These are phyloP conservation scores for Ophion slaviceki DNA, from an alignment of 2,888 invertebrate genomes.

Conservation along the genomic window DNA sequence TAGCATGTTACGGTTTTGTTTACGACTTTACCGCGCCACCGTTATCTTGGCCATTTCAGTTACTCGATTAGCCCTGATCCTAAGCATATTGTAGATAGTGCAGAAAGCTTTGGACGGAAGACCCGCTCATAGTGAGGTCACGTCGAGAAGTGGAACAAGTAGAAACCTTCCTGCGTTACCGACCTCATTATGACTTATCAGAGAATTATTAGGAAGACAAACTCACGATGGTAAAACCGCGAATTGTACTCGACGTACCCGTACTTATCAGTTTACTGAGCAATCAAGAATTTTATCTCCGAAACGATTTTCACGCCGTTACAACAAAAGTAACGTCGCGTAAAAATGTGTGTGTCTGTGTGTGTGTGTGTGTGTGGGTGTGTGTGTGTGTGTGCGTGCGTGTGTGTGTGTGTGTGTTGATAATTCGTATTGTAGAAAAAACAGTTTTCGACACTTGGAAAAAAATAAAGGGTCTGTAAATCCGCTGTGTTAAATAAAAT, in stretches of 20 bases:
- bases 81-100: conserved; percentile 22
- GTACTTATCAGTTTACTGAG: conserved; percentile 33
- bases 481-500: too few species aligned
- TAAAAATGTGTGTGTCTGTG: neutral
- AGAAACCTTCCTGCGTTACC: conserved; percentile 28
- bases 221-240: neutral
- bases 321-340: conserved; percentile 4
- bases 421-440: too few species aligned
- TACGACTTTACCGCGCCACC: neutral
- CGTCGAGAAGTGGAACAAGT: conserved; percentile 27
- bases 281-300: conserved; percentile 46
- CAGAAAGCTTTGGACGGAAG: conserved; percentile 34
- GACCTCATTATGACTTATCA: conserved; percentile 1
- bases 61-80: conserved; percentile 43
- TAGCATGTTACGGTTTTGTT: neutral
- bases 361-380: too few species aligned
- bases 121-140: conserved; percentile 13
- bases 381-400: too few species aligned
- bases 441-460: too few species aligned
- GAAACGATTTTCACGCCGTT: conserved; percentile 42
- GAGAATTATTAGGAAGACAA: conserved; percentile 10
- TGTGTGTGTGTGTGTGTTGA: too few species aligned
- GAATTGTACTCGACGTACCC: neutral
- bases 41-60: neutral
- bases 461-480: too few species aligned